These are phyloP conservation scores for Notolabrus celidotus DNA, from an alignment of 2,797 vertebrate species.

Conservation along the genomic window DNA sequence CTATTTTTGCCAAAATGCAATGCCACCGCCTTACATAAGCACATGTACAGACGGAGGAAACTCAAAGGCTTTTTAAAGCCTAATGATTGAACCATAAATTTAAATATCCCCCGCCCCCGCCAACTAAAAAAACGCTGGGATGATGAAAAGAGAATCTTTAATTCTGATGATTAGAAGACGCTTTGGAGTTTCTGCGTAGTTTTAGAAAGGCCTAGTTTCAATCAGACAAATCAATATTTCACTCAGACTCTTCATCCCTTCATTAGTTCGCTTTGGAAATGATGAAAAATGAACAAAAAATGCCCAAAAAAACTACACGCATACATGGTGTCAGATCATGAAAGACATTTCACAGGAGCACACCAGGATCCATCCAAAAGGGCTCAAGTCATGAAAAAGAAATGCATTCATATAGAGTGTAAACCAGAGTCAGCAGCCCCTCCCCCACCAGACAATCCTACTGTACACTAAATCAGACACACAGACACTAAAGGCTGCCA, in stretches of 20 bases:
- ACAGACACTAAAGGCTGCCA: slow-evolving; percentile 69
- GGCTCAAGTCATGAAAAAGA: slow-evolving; percentile 4
- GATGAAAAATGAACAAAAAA: neutral
- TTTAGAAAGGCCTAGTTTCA: slow-evolving; percentile 27
- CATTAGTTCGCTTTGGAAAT: slow-evolving; percentile 4
- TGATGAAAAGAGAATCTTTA: slow-evolving; percentile 59
- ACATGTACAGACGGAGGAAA: slow-evolving; percentile 21
- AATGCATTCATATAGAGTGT: slow-evolving; percentile 15
- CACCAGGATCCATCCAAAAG: slow-evolving; percentile 8
- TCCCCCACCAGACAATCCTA: slow-evolving; percentile 44
- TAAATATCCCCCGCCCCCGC: slow-evolving; percentile 14
- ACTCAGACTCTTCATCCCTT: slow-evolving; percentile 17
- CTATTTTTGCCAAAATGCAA: slow-evolving; percentile 20
- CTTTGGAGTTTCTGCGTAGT: slow-evolving; percentile 23
- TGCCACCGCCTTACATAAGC: slow-evolving; percentile 61
- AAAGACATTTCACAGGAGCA: neutral
- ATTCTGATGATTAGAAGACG: slow-evolving; percentile 35
- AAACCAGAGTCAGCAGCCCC: slow-evolving; percentile 24
- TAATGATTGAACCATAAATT: slow-evolving; percentile 53
- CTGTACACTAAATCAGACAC: slow-evolving; percentile 50
- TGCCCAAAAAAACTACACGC: neutral
- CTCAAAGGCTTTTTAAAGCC: slow-evolving; percentile 34
- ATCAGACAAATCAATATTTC: slow-evolving; percentile 38
- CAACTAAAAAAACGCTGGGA: slow-evolving; percentile 24
- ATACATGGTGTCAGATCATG: slow-evolving; percentile 16